Percentiles rank a stretch among this genome's conserved stretches.
These are phyloP conservation scores for cat (Felis catus) DNA, from an alignment of 2,113 vertebrate species.

Conservation along the genomic window DNA sequence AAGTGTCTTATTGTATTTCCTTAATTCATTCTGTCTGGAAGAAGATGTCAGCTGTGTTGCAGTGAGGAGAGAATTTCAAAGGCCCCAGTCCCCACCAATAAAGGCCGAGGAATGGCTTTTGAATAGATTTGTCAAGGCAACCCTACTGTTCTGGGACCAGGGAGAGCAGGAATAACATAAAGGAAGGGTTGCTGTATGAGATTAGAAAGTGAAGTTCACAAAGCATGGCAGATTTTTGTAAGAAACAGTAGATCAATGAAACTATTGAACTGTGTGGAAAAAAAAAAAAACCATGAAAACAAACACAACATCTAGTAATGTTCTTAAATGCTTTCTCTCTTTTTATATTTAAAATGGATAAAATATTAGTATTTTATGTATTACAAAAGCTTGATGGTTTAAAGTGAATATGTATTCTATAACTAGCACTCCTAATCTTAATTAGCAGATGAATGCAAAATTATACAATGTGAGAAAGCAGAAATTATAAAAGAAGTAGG, in stretches of 20 bases:
- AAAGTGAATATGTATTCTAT: conserved; percentile 77
- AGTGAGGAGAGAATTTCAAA: conserved; percentile 94
- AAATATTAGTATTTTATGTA: conserved; percentile 81
- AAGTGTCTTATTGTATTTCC: conserved; percentile 98
- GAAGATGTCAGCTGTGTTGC: conserved; percentile 98
- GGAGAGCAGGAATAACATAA: conserved; percentile 93
- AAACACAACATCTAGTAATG: conserved; percentile 87
- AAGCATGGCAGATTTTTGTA: conserved; percentile 92
- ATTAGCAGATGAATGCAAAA: conserved; percentile 85
- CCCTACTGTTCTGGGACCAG: conserved; percentile 93
- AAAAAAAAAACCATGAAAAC: conserved; percentile 85
- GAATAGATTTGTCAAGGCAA: conserved; percentile 99
- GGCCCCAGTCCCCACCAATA: conserved; percentile 93
- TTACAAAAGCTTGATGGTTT: conserved; percentile 80
- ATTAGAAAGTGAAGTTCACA: conserved; percentile 94
- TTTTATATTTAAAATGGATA: conserved; percentile 82
- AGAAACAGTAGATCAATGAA: conserved; percentile 92
- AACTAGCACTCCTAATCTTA: conserved; percentile 84
- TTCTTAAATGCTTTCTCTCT: conserved; percentile 76
- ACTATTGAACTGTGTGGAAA: conserved; percentile 88
- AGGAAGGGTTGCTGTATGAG: conserved; percentile 93
- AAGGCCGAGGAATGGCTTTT: conserved; percentile 90
- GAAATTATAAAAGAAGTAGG: conserved; percentile 82
- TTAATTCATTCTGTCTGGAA: conserved; percentile 99
- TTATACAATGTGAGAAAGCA: conserved; percentile 80